Evolutionary conservation across 2,797 vertebrate genomes (phyloP), one percentile per base, ranked within the genome.

Genomic region (Bryconaethiops microstoma): DNA sequence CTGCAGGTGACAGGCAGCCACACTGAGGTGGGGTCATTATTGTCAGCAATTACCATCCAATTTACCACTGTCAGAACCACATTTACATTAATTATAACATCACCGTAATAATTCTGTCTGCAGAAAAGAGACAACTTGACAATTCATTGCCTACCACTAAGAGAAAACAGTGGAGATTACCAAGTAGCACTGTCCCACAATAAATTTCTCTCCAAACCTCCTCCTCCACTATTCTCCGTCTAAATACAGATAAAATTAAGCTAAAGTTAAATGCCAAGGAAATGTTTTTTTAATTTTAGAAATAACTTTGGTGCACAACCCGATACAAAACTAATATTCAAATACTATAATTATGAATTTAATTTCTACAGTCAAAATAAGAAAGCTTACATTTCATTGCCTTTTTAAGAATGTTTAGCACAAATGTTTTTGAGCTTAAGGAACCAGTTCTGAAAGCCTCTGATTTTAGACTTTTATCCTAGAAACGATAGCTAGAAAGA

Each of bases 231-330:
- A 62, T 75, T 76, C 71, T 55, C 29, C 62, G 69, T 17, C 17
- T 79, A 69, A 16, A 29, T 29, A 29, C 29, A 76, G 55, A 63
- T 79, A 71, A 79, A 65, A 72, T 70, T 48, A 67, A 60, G 72
- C 64, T 79, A 83, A 75, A 75, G 72, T 45, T 54, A 64, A 74
- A 82, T 74, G 71, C 70, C 78, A 68, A 60, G 64, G 42, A 70
- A 69, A 83, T 71, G 64, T 69, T 74, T 62, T 71, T 12, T 29
- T 29, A 29, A 29, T 23, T 12, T 40, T 57, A 82, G 60, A 64
- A 82, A 72, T 50, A 40, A 42, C 45, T 76, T 25, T 45, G 65
- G 42, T 82, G 62, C 50, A 82, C 68, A 77, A 77, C 63, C 48
- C 57, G 13, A 23, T 48, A 23, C 68, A 73, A 75, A 73, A 25